Percentiles rank a stretch among this genome's conserved stretches.
Conservation (phyloP, 1,140 invertebrate species). For the Eciton burchellii region DNA sequence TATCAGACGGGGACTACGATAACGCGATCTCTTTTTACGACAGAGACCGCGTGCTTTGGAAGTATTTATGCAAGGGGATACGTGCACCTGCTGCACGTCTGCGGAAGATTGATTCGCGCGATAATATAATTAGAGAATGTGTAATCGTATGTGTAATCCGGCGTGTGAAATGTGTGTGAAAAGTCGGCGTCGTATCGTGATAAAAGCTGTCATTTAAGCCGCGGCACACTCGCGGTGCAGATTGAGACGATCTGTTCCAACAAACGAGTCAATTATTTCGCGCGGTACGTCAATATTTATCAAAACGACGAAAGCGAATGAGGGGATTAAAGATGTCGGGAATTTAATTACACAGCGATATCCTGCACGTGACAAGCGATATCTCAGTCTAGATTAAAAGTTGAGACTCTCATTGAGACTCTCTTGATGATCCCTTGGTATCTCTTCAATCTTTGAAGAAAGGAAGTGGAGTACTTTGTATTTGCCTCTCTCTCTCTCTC, state of each 20-base stretch:
- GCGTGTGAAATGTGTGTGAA: not conserved
- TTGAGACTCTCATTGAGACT: not conserved
- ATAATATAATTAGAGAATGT: conserved; percentile 39
- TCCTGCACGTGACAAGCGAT: not conserved
- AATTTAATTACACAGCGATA: not conserved
- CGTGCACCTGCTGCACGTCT: not conserved
- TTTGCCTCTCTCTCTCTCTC: not conserved
- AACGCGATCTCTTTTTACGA: not conserved
- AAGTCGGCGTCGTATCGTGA: not conserved
- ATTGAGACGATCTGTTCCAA: not conserved
- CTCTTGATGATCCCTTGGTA: not conserved
- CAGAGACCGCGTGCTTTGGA: not conserved
- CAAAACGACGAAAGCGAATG: not conserved
- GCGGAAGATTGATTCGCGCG: not conserved
- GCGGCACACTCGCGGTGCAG: not conserved
- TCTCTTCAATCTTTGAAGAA: not conserved
- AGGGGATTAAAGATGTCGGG: not conserved
- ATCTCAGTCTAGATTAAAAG: conserved; percentile 8
- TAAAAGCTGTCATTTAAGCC: conserved; percentile 13
- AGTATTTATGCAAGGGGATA: not conserved
- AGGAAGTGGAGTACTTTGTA: not conserved
- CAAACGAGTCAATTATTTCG: conserved; percentile 9
- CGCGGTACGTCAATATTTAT: not conserved
- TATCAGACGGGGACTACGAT: not conserved
- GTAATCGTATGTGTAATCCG: conserved; percentile 16